Evolutionary conservation across 2,797 vertebrate species (phyloP), one percentile per base, ranked within the genome.

Genomic region (Chloroceryle amazona): DNA sequence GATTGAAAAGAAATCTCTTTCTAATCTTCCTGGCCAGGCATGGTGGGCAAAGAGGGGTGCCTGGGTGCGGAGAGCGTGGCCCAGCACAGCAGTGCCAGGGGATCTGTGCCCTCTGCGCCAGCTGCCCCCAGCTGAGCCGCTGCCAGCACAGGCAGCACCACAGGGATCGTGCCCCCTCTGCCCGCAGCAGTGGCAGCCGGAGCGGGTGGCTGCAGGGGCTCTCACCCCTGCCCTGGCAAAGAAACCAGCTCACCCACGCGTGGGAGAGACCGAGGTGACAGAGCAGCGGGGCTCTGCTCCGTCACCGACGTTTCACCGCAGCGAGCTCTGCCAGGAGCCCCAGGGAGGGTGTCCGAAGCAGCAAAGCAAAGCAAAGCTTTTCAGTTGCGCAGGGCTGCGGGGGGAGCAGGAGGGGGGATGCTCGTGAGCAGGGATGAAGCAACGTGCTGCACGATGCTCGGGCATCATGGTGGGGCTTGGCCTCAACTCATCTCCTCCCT

Each of bases 1-100:
- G 25, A 61, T 44, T 90, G 86, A 89, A 93, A 87, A 95, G 92
- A 95, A 95, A 89, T 28, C 63, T 80, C 81, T 86, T 44, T 84
- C 78, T 85, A 86, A 87, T 71, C 75, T 86, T 78, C 74, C 86
- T 63, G 67, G 51, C 26, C 8, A 13, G 79, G 49, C 13, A 5
- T 9, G 72, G 86, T 89, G 26, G 4, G 25, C 75, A 90, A 47
- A 44, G 78, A 91, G 73, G 83, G 86, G 61, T 22, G 51, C 57
- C 42, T 67, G 7, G 31, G 85, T 57, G 65, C 55, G 33, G 60
- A 86, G 60, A 91, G 57, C 25, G 13, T 16, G 54, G 91, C 75
- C 14, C 3, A 4, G 90, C 85, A 20, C 67, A 31, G 72, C 90
- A 55, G 71, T 29, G 80, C 28, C 1, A 35, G 54, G 23, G 57